Conservation (phyloP, 1,140 invertebrate genomes). For the Meloidogyne hapla region DNA sequence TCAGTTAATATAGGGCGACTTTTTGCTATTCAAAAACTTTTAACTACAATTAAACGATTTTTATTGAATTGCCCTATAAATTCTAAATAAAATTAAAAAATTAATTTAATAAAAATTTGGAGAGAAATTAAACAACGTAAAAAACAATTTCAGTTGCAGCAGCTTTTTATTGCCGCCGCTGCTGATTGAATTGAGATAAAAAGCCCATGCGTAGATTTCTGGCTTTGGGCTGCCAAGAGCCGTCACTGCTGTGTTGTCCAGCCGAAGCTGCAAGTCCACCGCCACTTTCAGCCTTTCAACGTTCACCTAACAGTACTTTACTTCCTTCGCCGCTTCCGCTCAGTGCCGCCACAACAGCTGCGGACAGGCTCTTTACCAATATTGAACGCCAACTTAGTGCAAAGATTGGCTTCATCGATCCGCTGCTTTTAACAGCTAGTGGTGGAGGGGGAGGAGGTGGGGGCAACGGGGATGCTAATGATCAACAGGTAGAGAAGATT, state of each 20-base stretch:
- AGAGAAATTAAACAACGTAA: background rate
- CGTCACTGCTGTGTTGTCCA: conserved; percentile 16
- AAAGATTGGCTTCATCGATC: conserved; percentile 8
- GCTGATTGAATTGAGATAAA: background rate
- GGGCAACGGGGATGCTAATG: background rate
- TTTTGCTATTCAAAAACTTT: background rate
- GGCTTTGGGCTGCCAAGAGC: conserved; percentile 27
- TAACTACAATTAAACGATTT: background rate
- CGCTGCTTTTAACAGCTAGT: conserved; percentile 8
- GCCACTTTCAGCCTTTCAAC: conserved; percentile 18
- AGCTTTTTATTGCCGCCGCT: background rate
- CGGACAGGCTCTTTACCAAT: conserved; percentile 8
- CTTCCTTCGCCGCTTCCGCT: background rate
- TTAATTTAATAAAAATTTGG: background rate
- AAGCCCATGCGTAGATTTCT: conserved; percentile 29
- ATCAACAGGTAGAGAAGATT: no score
- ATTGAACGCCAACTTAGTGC: conserved; percentile 31
- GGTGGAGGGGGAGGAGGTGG: background rate
- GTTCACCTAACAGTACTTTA: conserved; percentile 12
- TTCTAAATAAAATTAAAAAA: background rate
- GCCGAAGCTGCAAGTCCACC: conserved; percentile 30
- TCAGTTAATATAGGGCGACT: no score
- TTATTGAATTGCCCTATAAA: background rate
- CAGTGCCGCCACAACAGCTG: conserved; percentile 2
- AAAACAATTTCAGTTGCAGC: background rate